Evolutionary conservation across 2,113 vertebrate genomes (phyloP), one percentile per base, ranked within the genome.

Genomic region (Ciconia boyciana): DNA sequence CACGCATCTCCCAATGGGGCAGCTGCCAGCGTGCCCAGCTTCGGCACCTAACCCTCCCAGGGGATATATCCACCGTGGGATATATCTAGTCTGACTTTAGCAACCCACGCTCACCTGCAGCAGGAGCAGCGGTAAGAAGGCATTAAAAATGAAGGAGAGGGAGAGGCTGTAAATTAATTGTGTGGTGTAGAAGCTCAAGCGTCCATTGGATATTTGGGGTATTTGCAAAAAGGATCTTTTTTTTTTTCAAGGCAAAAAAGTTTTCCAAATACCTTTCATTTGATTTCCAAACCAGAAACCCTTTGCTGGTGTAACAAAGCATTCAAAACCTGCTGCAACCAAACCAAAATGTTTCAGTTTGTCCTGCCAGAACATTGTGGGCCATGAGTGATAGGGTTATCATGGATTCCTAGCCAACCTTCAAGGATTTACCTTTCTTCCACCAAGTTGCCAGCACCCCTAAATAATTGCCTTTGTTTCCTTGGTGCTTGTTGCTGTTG

Each of bases 41-140:
- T 64, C 5, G 13, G 57, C 48, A 55, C 26, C 79, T 31, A 4
- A 8, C n/a, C 8, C 19, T 90, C 32, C 26, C 57, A 34, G 32
- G 46, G 25, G 7, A 29, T 34, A 0, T 16, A 43, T 32, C 41
- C 62, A 0, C 48, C 0, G 0, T 22, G 46, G 54, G 54, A 29
- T 72, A 4, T 11, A 17, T 31, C 41, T 61, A 16, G 4, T 34
- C 55, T 64, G 70, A 25, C 41, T 77, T 89, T 11, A 76, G 79
- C 70, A 85, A 44, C 52, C 41, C 2, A 0, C 6, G 1, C 16
- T 72, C 64, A 46, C 15, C 86, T 85, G 64, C n/a, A 49, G 69
- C 64, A 31, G 19, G 48, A 86, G 80, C 43, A 81, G 41, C 2
- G 0, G 10, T 74, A 62, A 58, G 43, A 72, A 80, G 41, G 54